Evolutionary conservation across 2,113 vertebrate species (phyloP).

Genomic region (Tetrao urogallus): DNA sequence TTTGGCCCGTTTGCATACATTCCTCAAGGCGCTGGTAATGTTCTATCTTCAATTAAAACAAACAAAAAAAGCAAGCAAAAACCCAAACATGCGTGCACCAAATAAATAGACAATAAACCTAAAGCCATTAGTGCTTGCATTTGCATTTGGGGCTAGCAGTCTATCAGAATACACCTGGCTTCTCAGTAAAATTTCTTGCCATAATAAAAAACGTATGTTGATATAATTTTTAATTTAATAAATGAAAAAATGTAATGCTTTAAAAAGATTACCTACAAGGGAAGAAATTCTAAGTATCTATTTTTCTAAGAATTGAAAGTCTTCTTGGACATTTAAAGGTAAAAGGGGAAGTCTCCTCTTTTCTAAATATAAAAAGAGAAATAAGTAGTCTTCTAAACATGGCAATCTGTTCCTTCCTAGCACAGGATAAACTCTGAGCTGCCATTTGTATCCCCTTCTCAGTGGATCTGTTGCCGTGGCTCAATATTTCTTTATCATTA

Average conservation of each 20-base stretch:
- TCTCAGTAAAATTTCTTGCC: neutral
- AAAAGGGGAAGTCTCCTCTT: neutral
- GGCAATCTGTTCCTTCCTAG: neutral
- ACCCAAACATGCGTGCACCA: neutral
- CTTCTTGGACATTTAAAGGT: neutral
- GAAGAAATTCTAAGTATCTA: neutral
- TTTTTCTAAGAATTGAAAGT: neutral
- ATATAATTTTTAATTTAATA: neutral
- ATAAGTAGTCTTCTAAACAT: neutral
- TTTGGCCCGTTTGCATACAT: slow-evolving; percentile 77
- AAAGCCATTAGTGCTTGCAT: neutral
- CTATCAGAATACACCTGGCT: neutral
- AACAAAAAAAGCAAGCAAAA: neutral
- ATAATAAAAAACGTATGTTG: neutral
- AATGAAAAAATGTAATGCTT: neutral
- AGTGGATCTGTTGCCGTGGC: neutral
- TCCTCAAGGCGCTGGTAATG: slow-evolving; percentile 77
- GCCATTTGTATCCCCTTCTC: neutral
- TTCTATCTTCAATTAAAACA: neutral
- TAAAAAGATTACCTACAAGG: neutral
- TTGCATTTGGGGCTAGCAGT: neutral
- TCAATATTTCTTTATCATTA: neutral
- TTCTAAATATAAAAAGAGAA: neutral
- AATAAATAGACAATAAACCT: neutral
- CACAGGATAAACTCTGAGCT: neutral